Base-by-base conservation (phyloP, 1,140 invertebrate genomes). In the Hypsibius dujardini region DNA sequence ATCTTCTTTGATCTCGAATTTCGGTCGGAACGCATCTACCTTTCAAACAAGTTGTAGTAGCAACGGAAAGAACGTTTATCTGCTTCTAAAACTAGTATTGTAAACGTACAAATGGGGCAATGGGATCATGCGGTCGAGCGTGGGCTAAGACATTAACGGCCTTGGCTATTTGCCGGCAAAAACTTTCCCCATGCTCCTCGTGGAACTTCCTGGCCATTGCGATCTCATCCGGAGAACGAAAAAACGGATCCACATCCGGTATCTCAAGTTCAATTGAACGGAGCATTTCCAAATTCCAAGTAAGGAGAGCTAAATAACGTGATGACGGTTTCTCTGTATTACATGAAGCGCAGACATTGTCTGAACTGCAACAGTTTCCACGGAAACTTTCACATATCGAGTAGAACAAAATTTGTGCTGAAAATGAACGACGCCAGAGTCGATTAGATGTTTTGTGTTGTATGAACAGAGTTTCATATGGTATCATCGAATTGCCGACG, bases 71-170 rank as follows among this genome's bases (percentile, higher is more conserved):
- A 28, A 28, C 28, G 28, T 28, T 28, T 28, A 28, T 28, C 28
- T 28, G 28, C 28, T 28, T 28, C 28, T 28, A 28, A 28, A 28
- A 28, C 28, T 28, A 28, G 28, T 28, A 28, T 28, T 28, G 28
- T 28, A 28, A 28, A 12, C 50, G 7, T 56, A 56, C 50, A n/a
- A 56, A 56, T 56, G 50, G 50, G 7, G 50, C 7, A n/a, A 56
- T 56, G 50, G 50, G 50, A 56, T 56, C 50, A 56, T 56, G 50
- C 7, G 50, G 50, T 56, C 50, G 50, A 56, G 50, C 50, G 50
- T 7, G 7, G n/a, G 50, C 50, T n/a, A 56, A n/a, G 50, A 56
- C n/a, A n/a, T 56, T 56, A n/a, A 56, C 50, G 50, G 50, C 50
- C 7, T n/a, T 12, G n/a, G 50, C 50, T 12, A n/a, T n/a, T 56